Evolutionary conservation across 2,797 vertebrate genomes (phyloP).

Genomic region (Austrolebias charrua): DNA sequence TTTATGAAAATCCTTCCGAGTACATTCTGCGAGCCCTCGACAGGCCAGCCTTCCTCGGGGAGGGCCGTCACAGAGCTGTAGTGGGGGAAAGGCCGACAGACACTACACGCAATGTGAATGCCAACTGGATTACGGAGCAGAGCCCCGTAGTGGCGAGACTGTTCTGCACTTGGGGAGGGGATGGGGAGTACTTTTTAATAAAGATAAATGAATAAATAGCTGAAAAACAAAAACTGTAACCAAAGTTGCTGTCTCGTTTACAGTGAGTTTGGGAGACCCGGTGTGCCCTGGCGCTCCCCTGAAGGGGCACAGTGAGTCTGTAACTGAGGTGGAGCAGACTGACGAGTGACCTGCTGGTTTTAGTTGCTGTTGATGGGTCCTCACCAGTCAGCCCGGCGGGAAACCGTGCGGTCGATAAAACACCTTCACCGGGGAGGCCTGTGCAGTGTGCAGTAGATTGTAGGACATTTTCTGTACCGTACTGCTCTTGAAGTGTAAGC

Average conservation of each 20-base stretch:
- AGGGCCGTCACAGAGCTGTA: constrained; percentile 79
- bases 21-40: constrained; percentile 88
- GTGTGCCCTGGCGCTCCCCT: constrained; percentile 86
- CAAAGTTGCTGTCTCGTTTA: constrained; percentile 99
- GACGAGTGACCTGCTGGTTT: constrained; percentile 84
- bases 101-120: constrained; percentile 76
- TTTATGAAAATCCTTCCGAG: constrained; percentile 99
- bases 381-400: constrained; percentile 87
- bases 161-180: constrained; percentile 86
- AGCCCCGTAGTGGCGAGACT: constrained; percentile 85
- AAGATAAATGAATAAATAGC: constrained; percentile 85
- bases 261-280: constrained; percentile 96
- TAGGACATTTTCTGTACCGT: constrained; percentile 96
- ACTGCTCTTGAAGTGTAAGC: constrained; percentile 94
- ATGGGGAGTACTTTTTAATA: constrained; percentile 90
- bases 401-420: constrained; percentile 88
- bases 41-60: constrained; percentile 83
- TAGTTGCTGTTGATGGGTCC: constrained; percentile 85
- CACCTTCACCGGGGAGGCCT: constrained; percentile 89
- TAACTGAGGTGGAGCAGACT: constrained; percentile 87
- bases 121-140: constrained; percentile 77
- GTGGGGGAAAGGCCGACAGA: constrained; percentile 74
- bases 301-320: constrained; percentile 77
- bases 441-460: constrained; percentile 99
- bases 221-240: constrained; percentile 92